Evolutionary conservation across 2,797 vertebrate species (phyloP), one percentile per base, ranked within the genome.

Genomic region (Linurgus olivaceus): DNA sequence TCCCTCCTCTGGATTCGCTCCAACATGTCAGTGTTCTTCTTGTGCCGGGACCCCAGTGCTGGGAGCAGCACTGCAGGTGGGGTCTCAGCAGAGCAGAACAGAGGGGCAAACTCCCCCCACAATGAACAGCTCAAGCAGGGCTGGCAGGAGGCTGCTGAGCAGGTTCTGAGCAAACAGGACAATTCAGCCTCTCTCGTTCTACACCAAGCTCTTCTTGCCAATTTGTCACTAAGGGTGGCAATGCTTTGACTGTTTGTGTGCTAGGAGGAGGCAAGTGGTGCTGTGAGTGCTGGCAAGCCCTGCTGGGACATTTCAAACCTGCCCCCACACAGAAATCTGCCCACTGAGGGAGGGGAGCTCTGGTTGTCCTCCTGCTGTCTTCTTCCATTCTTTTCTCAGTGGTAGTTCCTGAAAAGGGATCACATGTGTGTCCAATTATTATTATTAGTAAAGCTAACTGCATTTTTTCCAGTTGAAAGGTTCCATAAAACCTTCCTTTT

Each of bases 391-490:
- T 93, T 33, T 16, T 13, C 31, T 66, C 35, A n/a, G 17, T 0
- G 0, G 25, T 80, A 44, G 62, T 95, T 96, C 81, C 84, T 70
- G 68, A 78, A 91, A 92, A 78, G 6, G 65, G 35, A 91, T 92
- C 93, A 89, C 73, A 67, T 87, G 65, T 55, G 13, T 54, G 13
- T 58, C 54, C 19, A 82, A 48, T 29, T 80, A 61, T 70, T 95
- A 62, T 78, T 94, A 72, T 4, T 77, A 88, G 57, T 47, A 91
- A 85, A 75, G 15, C 24, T 86, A 86, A 77, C 26, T 66, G 33
- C 54, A 90, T 65, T 91, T 91, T 96, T 97, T 91, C 87, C 91
- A 83, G 3, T 51, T 28, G 80, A 77, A 72, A 87, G 1, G 17
- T 91, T 92, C 79, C 78, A 77, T 74, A 85, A 95, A 87, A 35